A percentile compares a stretch with the other conserved stretches of the same genome.
phyloP scores from a whole-genome alignment of 2,888 invertebrate species.

The Biston betularia region DNA sequence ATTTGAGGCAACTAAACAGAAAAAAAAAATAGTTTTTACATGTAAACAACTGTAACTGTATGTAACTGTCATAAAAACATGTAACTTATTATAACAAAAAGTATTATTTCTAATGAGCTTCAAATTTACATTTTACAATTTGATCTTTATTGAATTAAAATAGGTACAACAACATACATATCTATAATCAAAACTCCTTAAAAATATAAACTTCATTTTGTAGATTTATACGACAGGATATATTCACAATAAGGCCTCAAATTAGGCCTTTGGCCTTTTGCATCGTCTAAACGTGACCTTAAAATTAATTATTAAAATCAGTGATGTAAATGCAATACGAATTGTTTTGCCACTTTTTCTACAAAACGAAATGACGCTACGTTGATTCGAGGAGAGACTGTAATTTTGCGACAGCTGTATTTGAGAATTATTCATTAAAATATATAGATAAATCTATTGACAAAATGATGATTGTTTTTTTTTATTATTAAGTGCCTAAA shows the following conservation, averaged over 20 bases:
- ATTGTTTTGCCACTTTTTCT: slow-evolving; percentile 75
- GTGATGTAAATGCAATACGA: slow-evolving; percentile 72
- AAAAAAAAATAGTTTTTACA: no score
- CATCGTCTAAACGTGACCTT: slow-evolving; percentile 4
- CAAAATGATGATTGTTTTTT: slow-evolving; percentile 66
- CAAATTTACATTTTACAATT: no score
- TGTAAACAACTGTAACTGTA: no score
- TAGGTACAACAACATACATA: no score
- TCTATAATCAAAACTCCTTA: no score
- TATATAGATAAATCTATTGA: slow-evolving; percentile 87
- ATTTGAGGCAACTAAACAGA: no score
- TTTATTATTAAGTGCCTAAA: slow-evolving; percentile 36
- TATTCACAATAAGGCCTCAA: not conserved
- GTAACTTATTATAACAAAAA: no score
- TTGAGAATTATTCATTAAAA: slow-evolving; percentile 85
- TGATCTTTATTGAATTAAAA: no score
- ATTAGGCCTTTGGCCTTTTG: not conserved
- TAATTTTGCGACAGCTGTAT: slow-evolving; percentile 80
- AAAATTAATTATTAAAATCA: slow-evolving; percentile 44
- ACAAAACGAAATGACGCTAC: slow-evolving; percentile 63
- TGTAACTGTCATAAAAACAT: no score
- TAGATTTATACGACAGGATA: no score
- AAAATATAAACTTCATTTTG: no score
- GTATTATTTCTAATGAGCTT: no score
- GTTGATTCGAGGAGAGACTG: slow-evolving; percentile 71